Conservation (phyloP, 1,140 invertebrate species). For the Vanessa atalanta region DNA sequence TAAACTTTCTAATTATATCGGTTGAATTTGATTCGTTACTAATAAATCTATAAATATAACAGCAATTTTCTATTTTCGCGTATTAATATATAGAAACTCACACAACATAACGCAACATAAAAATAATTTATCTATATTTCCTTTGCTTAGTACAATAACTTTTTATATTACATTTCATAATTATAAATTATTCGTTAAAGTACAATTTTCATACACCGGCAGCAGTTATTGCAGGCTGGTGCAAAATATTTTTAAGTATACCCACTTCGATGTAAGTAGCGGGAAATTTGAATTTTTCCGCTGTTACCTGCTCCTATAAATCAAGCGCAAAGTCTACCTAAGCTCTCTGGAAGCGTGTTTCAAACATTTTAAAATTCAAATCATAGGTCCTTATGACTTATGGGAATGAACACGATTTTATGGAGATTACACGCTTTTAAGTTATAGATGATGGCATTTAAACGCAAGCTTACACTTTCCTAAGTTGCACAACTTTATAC, state of each 20-base stretch:
- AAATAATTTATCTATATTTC: too few species aligned
- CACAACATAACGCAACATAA: too few species aligned
- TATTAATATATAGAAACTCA: too few species aligned
- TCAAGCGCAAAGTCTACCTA: conserved; percentile 71
- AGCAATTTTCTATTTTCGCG: too few species aligned
- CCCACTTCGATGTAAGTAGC: conserved; percentile 44
- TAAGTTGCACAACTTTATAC: neutral
- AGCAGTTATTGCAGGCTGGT: conserved; percentile 55
- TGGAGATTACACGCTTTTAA: conserved; percentile 37
- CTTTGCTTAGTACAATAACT: neutral
- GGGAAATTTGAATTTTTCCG: conserved; percentile 77
- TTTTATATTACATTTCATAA: conserved; percentile 6
- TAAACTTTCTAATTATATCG: too few species aligned
- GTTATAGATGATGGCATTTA: conserved; percentile 5
- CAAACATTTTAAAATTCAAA: conserved; percentile 77
- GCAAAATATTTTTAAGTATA: conserved; percentile 59
- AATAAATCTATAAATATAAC: too few species aligned
- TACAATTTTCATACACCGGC: conserved; percentile 35
- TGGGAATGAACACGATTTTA: conserved; percentile 42
- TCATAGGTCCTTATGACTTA: conserved; percentile 55
- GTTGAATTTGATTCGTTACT: too few species aligned
- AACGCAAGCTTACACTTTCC: neutral
- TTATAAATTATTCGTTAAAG: conserved; percentile 29
- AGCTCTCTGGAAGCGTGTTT: conserved; percentile 61
- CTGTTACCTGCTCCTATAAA: conserved; percentile 77